Base-by-base conservation (phyloP, 2,113 vertebrate species). In the Emydocephalus ijimae region DNA sequence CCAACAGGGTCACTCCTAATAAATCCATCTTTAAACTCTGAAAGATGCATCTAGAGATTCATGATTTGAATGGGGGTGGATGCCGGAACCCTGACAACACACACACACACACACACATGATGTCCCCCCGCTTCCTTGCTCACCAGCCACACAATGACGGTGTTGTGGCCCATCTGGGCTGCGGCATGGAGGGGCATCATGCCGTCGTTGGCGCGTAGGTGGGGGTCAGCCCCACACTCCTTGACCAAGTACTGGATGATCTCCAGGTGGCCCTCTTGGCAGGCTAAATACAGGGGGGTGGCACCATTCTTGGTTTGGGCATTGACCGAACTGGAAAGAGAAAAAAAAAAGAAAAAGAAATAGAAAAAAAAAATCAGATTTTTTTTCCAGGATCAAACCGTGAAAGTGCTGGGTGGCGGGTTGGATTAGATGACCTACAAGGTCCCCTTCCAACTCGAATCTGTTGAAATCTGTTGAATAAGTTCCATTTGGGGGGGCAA, bases 221-320 rank as follows among this genome's bases (percentile, higher is more conserved):
- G 98, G 14, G 99, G 98, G 93, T 99, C 98, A 0, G 99, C 98
- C 92, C 98, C 98, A 21, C 98, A 99, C 91, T 99, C 98, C 96
- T 99, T 98, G 94, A 99, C 99, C 96, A 99, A 96, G 97, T 98
- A 98, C 95, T 99, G 98, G 93, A 99, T 98, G 89, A 98, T 98
- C 95, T 99, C 99, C 97, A 99, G 97, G 96, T 99, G 99, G 95
- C 99, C 99, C 97, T 99, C 99, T 97, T 99, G 99, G 98, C 99
- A 99, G 93, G 99, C 98, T 98, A 99, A 98, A 97, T 99, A 99
- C 95, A 99, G 98, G 6, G 99, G 98, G 45, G 99, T 99, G 98
- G 99, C 99, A 98, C 99, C 99, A 0, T 98, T 99, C 97, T 99
- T 99, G 95, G 99, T 99, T 98, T 99, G 99, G 95, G 98, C 97